These are phyloP conservation scores for Lepilemur septentrionalis DNA, from an alignment of 2,797 vertebrate genomes.

Conservation along the genomic window DNA sequence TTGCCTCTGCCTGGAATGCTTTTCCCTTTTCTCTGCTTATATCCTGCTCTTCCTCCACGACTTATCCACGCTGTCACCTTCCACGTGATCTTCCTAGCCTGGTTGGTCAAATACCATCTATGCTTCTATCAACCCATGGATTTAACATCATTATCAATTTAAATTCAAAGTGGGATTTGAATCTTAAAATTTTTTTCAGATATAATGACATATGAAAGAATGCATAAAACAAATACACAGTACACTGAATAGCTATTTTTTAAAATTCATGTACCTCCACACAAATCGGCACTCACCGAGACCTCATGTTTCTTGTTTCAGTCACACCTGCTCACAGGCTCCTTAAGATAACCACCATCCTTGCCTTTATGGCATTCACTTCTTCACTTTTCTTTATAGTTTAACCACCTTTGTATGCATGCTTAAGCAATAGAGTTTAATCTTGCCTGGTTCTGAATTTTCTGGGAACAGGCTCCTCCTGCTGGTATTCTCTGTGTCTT, in stretches of 20 bases:
- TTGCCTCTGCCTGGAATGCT: not conserved
- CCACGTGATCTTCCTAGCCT: not conserved
- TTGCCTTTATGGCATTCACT: not conserved
- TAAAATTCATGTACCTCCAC: not conserved
- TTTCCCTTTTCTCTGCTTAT: not conserved
- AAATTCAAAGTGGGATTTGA: not conserved
- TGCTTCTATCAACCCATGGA: not conserved
- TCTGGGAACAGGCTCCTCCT: not conserved
- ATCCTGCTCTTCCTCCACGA: not conserved
- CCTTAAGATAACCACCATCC: not conserved
- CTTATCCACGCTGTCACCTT: not conserved
- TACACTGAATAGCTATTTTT: not conserved
- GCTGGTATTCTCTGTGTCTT: not conserved
- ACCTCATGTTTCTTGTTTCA: fast-evolving
- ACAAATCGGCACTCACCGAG: not conserved
- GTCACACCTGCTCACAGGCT: not conserved
- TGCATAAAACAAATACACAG: not conserved
- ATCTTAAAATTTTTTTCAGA: not conserved
- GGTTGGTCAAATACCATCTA: not conserved
- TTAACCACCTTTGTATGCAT: not conserved
- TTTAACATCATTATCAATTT: not conserved
- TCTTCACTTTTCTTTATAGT: not conserved
- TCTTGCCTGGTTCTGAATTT: not conserved
- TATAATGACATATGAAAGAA: not conserved
- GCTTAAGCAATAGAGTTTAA: not conserved